These are phyloP conservation scores for Paralichthys olivaceus DNA, from an alignment of 2,113 vertebrate genomes.

Conservation along the genomic window DNA sequence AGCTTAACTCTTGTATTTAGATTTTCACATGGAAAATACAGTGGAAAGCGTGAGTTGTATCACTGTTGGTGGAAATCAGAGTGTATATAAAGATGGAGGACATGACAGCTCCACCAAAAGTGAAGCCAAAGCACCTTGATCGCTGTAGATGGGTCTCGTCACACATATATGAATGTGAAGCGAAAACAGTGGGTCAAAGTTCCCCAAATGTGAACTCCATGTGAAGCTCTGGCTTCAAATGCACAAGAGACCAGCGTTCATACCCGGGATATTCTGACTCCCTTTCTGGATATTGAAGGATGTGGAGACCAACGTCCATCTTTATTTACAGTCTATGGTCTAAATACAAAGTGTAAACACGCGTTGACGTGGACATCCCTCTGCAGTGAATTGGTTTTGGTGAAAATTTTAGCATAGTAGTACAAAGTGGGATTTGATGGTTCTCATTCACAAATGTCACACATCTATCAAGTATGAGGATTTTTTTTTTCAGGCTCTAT, in stretches of 20 bases:
- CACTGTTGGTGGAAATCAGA: neutral
- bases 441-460: slow-evolving; percentile 57
- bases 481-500: slow-evolving; percentile 17
- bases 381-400: slow-evolving; percentile 30
- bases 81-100: neutral
- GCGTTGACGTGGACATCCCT: slow-evolving; percentile 11
- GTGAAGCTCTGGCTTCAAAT: too few species aligned
- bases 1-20: slow-evolving; percentile 43
- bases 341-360: slow-evolving; percentile 45
- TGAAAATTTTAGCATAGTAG: slow-evolving; percentile 68
- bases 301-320: neutral
- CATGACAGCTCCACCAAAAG: too few species aligned
- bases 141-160: neutral
- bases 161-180: too few species aligned
- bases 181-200: too few species aligned
- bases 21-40: slow-evolving; percentile 10
- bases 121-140: neutral
- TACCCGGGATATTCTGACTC: neutral
- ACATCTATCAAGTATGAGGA: slow-evolving; percentile 69
- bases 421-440: slow-evolving; percentile 55
- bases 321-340: neutral
- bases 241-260: too few species aligned
- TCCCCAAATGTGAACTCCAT: too few species aligned
- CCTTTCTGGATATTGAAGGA: neutral
- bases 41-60: neutral